These are phyloP conservation scores for Oncopeltus fasciatus DNA, from an alignment of 1,140 invertebrate species.

Conservation along the genomic window DNA sequence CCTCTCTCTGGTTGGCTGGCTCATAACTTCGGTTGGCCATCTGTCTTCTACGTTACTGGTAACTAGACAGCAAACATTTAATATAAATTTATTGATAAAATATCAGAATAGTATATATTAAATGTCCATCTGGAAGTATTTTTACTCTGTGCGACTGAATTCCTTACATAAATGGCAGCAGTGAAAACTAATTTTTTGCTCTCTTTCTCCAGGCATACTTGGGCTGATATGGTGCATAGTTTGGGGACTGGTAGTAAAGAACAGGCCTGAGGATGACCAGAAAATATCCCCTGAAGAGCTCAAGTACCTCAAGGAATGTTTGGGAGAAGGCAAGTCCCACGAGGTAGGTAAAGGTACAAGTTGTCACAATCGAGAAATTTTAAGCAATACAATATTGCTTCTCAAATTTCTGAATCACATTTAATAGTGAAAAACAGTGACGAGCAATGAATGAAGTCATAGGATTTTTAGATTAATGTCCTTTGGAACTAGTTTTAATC, in stretches of 20 bases:
- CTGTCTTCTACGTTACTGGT: constrained; percentile 81
- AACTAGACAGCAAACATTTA: too few relatives aligned
- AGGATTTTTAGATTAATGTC: too few relatives aligned
- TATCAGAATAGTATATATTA: too few relatives aligned
- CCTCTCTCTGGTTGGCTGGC: constrained; percentile 57
- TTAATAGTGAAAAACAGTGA: too few relatives aligned
- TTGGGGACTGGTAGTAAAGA: constrained; percentile 56
- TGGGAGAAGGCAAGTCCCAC: constrained; percentile 22
- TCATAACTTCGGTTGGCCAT: constrained; percentile 61
- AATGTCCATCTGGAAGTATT: too few relatives aligned
- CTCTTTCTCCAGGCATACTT: constrained; percentile 39
- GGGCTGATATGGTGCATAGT: constrained; percentile 53
- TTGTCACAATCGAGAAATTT: background rate
- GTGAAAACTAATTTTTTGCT: too few relatives aligned
- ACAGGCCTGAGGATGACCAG: constrained; percentile 60
- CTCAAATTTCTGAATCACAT: too few relatives aligned
- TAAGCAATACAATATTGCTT: too few relatives aligned
- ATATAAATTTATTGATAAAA: background rate
- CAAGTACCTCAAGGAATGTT: constrained; percentile 50
- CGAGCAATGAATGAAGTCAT: too few relatives aligned
- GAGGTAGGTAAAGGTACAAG: background rate
- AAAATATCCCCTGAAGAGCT: constrained; percentile 58
- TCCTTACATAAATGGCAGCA: too few relatives aligned
- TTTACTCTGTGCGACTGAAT: too few relatives aligned
- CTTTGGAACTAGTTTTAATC: too few relatives aligned